Evolutionary conservation across 2,113 vertebrate species (phyloP).

Genomic region (Brachionichthys hirsutus): DNA sequence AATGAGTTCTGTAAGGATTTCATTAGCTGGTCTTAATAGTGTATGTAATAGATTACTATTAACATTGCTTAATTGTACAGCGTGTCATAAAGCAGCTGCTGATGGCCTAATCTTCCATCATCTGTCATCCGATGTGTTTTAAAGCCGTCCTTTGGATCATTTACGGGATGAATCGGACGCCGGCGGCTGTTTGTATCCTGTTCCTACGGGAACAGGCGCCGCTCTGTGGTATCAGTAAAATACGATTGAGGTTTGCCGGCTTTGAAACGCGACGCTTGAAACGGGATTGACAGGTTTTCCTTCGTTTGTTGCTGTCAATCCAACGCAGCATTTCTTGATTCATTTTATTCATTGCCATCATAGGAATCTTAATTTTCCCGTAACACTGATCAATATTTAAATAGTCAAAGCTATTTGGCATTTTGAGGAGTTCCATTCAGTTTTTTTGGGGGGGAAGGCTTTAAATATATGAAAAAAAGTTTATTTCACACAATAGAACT

Average conservation of each 20-base stretch:
- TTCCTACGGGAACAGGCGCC: not conserved
- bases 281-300: too few species aligned
- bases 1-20: too few species aligned
- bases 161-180: not conserved
- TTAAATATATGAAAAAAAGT: not conserved
- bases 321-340: too few species aligned
- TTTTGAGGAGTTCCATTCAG: not conserved
- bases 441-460: not conserved
- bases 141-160: not conserved
- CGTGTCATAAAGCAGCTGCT: too few species aligned
- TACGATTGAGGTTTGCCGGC: constrained; percentile 1
- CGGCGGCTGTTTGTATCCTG: not conserved
- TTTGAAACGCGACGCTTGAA: constrained; percentile 8
- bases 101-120: too few species aligned
- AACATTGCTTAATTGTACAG: too few species aligned
- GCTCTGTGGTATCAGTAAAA: not conserved
- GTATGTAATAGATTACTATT: too few species aligned
- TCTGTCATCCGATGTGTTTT: not conserved
- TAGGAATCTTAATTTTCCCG: too few species aligned
- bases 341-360: too few species aligned
- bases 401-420: not conserved
- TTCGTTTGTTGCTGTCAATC: too few species aligned
- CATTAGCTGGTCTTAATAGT: too few species aligned
- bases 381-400: too few species aligned
- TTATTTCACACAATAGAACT: not conserved